Percentiles rank a stretch among this genome's conserved stretches.
These are phyloP conservation scores for Malurus leucopterus DNA, from an alignment of 2,797 vertebrate species.

Conservation along the genomic window DNA sequence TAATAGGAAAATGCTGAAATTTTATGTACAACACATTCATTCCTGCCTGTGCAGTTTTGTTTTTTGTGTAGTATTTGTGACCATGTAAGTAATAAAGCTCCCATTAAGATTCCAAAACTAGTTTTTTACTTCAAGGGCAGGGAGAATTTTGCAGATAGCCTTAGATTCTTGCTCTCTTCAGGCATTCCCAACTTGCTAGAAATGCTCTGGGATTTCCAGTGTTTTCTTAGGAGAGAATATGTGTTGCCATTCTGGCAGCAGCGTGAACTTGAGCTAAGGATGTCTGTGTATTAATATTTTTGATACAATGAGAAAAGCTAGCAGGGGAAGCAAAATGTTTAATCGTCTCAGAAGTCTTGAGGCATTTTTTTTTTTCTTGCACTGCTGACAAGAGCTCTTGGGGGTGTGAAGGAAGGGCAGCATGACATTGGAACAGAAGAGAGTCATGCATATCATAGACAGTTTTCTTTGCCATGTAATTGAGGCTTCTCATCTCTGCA, in stretches of 20 bases:
- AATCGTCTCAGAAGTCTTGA: not conserved
- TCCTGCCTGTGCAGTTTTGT: not conserved
- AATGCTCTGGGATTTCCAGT: not conserved
- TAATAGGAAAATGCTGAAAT: not conserved
- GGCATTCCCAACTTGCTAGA: rapidly evolving
- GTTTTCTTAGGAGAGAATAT: not conserved
- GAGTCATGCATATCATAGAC: rapidly evolving
- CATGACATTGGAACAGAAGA: not conserved
- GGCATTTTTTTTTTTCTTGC: not conserved
- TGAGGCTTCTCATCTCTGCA: rapidly evolving
- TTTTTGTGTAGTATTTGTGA: not conserved
- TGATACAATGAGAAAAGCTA: not conserved
- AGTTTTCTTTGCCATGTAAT: not conserved
- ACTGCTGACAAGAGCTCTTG: not conserved
- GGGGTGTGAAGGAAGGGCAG: not conserved
- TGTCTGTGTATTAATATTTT: not conserved
- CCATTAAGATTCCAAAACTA: not conserved
- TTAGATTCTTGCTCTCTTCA: not conserved
- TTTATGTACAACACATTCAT: not conserved
- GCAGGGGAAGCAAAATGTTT: not conserved
- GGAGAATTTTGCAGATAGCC: not conserved
- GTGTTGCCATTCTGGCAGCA: not conserved
- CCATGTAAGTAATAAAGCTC: not conserved
- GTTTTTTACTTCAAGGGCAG: not conserved
- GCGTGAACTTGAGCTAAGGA: not conserved